Base-by-base conservation (phyloP, 2,888 invertebrate genomes). In the Atethmia centrago region DNA sequence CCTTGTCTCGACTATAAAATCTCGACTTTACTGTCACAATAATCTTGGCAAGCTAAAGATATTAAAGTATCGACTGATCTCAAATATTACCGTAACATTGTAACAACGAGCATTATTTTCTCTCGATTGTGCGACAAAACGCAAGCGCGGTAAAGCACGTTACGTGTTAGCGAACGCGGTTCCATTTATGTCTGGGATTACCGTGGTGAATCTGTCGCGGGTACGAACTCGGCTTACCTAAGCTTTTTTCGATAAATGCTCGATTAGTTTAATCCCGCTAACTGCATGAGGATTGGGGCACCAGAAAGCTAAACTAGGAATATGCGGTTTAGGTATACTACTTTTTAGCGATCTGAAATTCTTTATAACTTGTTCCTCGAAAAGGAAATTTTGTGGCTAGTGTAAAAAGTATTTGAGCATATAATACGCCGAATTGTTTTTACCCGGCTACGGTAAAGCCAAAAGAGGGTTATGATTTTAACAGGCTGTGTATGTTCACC, bases 161-260 rank as follows among this genome's bases (percentile, higher is more conserved):
- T 73, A 25, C 47, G 45, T 63, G 51, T 42, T 61, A 70, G 42
- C 47, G 67, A 76, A 61, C 66, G 76, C 42, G 70, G 72, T 71
- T 68, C 71, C 71, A 75, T 74, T 73, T 79, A 84, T 61, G 59
- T 77, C 53, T 58, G 53, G 77, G 73, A 71, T 85, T 82, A 79
- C 63, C 47, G 28, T 51, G 55, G 40, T 58, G 65, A 73, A 72
- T 49, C 63, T 55, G 62, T 64, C 42, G 63, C 42, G 25, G 21
- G 58, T 40, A 49, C 61, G 21, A 58, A 49, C 58, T 59, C 65
- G 47, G 58, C 42, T 53, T 42, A 70, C 71, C 77, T 66, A 77
- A 86, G 82, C 73, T 67, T 80, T 81, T 63, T 83, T 85, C 83
- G 77, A 86, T 86, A 85, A 77, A 75, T 72, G 72, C 79, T 64